Base-by-base conservation (phyloP, 2,888 invertebrate species). In the Pollenia griseotomentosa region DNA sequence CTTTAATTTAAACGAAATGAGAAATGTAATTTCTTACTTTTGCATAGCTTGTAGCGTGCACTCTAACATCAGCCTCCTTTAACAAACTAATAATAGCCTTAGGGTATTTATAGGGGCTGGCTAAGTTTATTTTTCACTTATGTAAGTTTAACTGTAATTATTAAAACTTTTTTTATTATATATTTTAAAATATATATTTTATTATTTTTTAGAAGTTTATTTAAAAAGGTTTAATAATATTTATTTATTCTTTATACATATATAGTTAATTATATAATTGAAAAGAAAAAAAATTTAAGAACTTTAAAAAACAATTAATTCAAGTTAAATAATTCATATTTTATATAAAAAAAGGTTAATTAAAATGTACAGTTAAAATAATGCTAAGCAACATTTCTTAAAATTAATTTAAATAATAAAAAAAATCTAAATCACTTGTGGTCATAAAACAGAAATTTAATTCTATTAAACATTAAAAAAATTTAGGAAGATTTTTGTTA, bases 351-450 rank as follows among this genome's bases (percentile, higher is more conserved):
- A 61, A 33, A 68, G 46, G 12, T 48, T 4, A 14, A 19, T 75
- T 75, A 23, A 66, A 48, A 53, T n/a, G 14, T 55, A 63, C 16
- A 33, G 33, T 33, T n/a, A 61, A 40, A 57, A 40, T 70, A 70
- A 79, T 79, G 68, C 79, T 70, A 79, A 51, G 59, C 68, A 19
- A 51, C 16, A 59, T 19, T 42, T 70, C 16, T 12, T 59, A 40
- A 68, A 61, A 53, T 61, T 16, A 33, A 68, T 40, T 11, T 0
- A 40, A 53, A 44, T 11, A 42, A 44, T 16, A 23, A 53, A 53
- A 46, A 65, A 59, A 73, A 73, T 55, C 23, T 61, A 81, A 65
- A 81, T 81, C 73, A 73, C 65, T 73, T 81, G 55, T 48, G 33
- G 65, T 63, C 63, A 46, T 65, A 46, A 12, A 59, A 46, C 10